Conservation (phyloP, 2,797 vertebrate genomes). For the Vireo griseus region DNA sequence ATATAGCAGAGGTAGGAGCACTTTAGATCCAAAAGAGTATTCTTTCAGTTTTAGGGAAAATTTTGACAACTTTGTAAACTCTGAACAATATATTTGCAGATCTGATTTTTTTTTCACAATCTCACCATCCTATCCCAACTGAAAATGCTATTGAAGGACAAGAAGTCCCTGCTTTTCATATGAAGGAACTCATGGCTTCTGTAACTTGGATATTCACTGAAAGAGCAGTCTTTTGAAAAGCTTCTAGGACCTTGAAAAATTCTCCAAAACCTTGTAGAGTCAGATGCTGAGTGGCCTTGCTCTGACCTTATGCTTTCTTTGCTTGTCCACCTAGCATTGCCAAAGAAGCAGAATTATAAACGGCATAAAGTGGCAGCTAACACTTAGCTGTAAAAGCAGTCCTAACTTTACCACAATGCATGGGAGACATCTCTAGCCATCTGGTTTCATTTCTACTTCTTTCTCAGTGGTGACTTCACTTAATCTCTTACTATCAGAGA, state of each 20-base stretch:
- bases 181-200: background rate
- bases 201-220: background rate
- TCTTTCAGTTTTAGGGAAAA: background rate
- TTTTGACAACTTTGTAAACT: background rate
- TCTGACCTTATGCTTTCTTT: background rate
- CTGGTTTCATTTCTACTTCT: background rate
- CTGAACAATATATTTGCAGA: background rate
- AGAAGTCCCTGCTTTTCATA: background rate
- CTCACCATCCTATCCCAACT: background rate
- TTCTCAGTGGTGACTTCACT: background rate
- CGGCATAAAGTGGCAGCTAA: background rate
- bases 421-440: background rate
- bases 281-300: background rate
- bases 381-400: background rate
- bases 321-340: background rate
- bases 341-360: background rate
- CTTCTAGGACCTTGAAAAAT: background rate
- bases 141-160: background rate
- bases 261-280: background rate
- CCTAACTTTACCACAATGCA: rapidly evolving
- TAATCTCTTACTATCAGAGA: background rate
- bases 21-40: background rate
- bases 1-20: background rate
- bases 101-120: background rate
- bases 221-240: background rate